Conservation (phyloP, 1,140 invertebrate genomes). For the Drosophila insularis region DNA sequence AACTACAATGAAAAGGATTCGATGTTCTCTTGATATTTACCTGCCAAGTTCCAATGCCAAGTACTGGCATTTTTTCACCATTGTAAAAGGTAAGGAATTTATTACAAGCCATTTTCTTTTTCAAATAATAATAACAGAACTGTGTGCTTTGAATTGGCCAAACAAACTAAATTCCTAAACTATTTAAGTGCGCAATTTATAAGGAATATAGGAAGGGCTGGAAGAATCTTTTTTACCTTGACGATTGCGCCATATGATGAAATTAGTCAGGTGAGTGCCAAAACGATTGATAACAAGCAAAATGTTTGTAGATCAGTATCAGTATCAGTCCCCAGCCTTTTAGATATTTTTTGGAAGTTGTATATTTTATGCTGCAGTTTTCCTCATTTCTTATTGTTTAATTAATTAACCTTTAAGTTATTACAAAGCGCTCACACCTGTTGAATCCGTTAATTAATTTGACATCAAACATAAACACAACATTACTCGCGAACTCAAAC, state of each 20-base stretch:
- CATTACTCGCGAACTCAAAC: too few species aligned
- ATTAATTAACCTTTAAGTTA: too few species aligned
- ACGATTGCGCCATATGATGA: background rate
- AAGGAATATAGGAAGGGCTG: background rate
- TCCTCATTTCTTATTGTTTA: too few species aligned
- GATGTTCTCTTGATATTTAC: slow-evolving; percentile 80
- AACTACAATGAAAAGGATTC: background rate
- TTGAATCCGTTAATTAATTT: too few species aligned
- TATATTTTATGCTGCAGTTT: too few species aligned
- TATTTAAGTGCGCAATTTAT: background rate
- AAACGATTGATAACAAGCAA: background rate
- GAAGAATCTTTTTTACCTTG: background rate
- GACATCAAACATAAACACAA: too few species aligned
- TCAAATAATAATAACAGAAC: background rate
- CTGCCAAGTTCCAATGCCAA: slow-evolving; percentile 92
- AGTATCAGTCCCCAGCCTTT: too few species aligned
- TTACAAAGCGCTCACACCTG: too few species aligned
- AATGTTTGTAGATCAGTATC: background rate
- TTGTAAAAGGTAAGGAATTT: slow-evolving; percentile 74
- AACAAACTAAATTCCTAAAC: background rate
- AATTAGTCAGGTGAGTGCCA: background rate
- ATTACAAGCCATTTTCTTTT: slow-evolving; percentile 56
- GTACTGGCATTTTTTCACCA: slow-evolving; percentile 87
- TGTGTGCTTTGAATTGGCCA: background rate
- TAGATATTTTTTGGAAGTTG: too few species aligned